A percentile compares a stretch with the other conserved stretches of the same genome.
Conservation (phyloP, 2,888 invertebrate genomes). For the Philopedon plagiatum region DNA sequence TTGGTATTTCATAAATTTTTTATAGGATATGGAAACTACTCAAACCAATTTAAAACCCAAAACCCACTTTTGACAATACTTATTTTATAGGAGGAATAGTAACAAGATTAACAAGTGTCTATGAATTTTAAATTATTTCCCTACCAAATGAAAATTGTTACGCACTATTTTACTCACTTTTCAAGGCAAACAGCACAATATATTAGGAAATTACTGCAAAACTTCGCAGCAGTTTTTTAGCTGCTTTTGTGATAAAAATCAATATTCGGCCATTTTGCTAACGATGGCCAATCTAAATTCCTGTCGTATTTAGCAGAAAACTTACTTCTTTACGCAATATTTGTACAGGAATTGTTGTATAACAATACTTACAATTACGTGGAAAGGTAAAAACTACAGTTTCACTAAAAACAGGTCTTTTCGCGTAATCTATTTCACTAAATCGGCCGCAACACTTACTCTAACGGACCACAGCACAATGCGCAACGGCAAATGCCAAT, state of each 20-base stretch:
- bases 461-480: slow-evolving; percentile 52
- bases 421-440: slow-evolving; percentile 49
- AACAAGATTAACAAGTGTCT: slow-evolving; percentile 18
- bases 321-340: neutral
- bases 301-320: slow-evolving; percentile 25
- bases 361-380: slow-evolving; percentile 53
- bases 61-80: too few relatives aligned
- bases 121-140: slow-evolving; percentile 17
- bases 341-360: slow-evolving; percentile 11
- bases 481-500: slow-evolving; percentile 49
- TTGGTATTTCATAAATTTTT: slow-evolving; percentile 28
- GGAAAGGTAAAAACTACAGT: slow-evolving; percentile 46
- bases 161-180: slow-evolving; percentile 23
- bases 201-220: slow-evolving; percentile 34
- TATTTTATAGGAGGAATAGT: neutral
- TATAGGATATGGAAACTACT: slow-evolving; percentile 10
- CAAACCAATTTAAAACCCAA: neutral
- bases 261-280: slow-evolving; percentile 67
- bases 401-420: slow-evolving; percentile 52
- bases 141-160: slow-evolving; percentile 1
- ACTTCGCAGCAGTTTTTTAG: slow-evolving; percentile 45
- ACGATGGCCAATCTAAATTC: slow-evolving; percentile 44
- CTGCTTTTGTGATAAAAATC: slow-evolving; percentile 61
- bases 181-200: slow-evolving; percentile 19
- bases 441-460: slow-evolving; percentile 52